Percentiles rank a stretch among this genome's conserved stretches.
Conservation (phyloP, 2,113 vertebrate genomes). For the Myiopsitta monachus region DNA sequence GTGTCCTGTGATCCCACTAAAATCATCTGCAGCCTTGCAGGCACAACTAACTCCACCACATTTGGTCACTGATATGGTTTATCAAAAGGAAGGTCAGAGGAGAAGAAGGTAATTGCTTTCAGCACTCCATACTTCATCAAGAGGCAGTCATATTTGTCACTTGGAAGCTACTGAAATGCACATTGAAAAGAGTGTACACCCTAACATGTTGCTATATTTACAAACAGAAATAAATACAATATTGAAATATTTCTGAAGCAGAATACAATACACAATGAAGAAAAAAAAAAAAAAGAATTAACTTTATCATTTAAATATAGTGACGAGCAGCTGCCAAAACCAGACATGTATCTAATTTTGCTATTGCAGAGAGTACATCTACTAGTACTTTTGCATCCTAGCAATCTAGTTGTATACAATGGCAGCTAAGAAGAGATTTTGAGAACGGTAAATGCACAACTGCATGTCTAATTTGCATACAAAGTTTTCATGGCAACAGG, state of each 20-base stretch:
- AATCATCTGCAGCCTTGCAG: neutral
- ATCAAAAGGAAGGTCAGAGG: neutral
- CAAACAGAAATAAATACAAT: neutral
- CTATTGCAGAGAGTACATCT: neutral
- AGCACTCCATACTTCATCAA: neutral
- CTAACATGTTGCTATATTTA: neutral
- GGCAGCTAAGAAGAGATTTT: neutral
- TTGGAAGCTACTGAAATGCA: neutral
- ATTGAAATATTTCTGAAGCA: neutral
- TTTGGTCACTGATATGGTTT: neutral
- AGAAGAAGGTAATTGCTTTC: neutral
- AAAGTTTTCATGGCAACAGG: fast-evolving
- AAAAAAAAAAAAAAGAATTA: neutral
- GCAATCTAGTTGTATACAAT: neutral
- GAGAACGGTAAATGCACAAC: neutral
- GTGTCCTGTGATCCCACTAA: neutral
- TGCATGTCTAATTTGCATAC: neutral
- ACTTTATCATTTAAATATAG: neutral
- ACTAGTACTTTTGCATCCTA: neutral
- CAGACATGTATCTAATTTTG: neutral
- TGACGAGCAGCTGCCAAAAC: neutral
- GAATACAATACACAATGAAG: neutral
- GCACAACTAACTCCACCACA: neutral
- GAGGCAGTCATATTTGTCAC: neutral
- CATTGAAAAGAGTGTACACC: neutral